Conservation (phyloP, 2,888 invertebrate species). For the Tridacna gigas region DNA sequence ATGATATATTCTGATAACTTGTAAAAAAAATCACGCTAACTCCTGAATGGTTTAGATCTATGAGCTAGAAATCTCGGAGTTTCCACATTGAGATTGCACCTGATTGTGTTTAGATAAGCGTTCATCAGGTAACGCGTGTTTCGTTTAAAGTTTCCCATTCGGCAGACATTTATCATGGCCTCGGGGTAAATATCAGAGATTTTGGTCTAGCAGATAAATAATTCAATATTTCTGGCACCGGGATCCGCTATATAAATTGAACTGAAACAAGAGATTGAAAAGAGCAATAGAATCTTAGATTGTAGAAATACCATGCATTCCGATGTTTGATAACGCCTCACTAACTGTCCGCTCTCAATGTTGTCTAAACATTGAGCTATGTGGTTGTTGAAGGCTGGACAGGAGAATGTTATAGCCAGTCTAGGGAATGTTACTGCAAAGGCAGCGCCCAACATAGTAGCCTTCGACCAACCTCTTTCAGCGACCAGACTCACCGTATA, state of each 20-base stretch:
- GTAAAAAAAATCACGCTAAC: background rate
- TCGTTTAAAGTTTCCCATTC: background rate
- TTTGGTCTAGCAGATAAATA: conserved; percentile 4
- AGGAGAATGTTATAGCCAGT: no score
- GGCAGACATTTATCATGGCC: conserved; percentile 6
- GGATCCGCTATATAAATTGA: conserved; percentile 9
- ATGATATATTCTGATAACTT: background rate
- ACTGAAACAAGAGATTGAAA: conserved; percentile 9
- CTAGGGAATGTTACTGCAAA: no score
- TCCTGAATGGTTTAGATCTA: background rate
- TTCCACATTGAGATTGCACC: conserved; percentile 4
- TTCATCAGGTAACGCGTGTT: conserved; percentile 12
- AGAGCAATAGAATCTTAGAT: background rate
- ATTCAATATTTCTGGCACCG: conserved; percentile 21
- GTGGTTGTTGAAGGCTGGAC: no score
- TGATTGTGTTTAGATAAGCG: conserved; percentile 21
- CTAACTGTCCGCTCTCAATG: conserved; percentile 3
- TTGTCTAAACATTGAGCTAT: background rate
- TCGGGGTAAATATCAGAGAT: conserved; percentile 7
- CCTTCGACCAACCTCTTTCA: no score
- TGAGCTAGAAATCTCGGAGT: background rate
- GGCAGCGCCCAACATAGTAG: no score
- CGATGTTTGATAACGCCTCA: background rate
- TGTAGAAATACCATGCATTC: conserved; percentile 10
- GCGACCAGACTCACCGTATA: no score